Conservation (phyloP, 2,113 vertebrate species). For the Struthidea cinerea region DNA sequence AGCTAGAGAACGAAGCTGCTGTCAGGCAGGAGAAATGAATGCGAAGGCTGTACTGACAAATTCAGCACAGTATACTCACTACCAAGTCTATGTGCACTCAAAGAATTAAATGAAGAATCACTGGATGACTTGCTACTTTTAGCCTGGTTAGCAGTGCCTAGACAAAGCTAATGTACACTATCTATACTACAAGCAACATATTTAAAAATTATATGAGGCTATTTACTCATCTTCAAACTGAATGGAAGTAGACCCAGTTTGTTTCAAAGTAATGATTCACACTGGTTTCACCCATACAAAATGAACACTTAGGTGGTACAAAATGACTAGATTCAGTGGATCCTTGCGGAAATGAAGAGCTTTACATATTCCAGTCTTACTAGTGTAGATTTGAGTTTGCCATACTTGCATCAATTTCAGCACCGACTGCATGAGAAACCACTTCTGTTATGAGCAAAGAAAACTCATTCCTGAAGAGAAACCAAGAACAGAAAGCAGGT, state of each 20-base stretch:
- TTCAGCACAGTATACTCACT: neutral
- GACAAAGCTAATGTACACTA: neutral
- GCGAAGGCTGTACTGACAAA: neutral
- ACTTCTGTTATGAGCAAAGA: neutral
- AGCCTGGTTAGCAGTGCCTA: neutral
- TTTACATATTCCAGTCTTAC: neutral
- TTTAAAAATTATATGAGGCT: neutral
- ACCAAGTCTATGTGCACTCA: neutral
- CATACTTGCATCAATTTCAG: neutral
- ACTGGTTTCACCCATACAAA: neutral
- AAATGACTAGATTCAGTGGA: neutral
- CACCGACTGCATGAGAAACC: neutral
- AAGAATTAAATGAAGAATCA: neutral
- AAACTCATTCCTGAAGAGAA: neutral
- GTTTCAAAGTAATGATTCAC: neutral
- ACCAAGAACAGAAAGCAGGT: neutral
- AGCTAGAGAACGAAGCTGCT: neutral
- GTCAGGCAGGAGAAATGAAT: neutral
- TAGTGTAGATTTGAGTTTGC: neutral
- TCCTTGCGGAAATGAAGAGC: neutral
- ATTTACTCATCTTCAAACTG: neutral
- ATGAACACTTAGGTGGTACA: neutral
- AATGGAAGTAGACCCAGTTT: neutral
- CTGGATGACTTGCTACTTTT: neutral
- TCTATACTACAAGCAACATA: neutral